Percentiles rank a stretch among this genome's conserved stretches.
These are phyloP conservation scores for Uropetala carovei DNA, from an alignment of 2,888 invertebrate genomes.

Conservation along the genomic window DNA sequence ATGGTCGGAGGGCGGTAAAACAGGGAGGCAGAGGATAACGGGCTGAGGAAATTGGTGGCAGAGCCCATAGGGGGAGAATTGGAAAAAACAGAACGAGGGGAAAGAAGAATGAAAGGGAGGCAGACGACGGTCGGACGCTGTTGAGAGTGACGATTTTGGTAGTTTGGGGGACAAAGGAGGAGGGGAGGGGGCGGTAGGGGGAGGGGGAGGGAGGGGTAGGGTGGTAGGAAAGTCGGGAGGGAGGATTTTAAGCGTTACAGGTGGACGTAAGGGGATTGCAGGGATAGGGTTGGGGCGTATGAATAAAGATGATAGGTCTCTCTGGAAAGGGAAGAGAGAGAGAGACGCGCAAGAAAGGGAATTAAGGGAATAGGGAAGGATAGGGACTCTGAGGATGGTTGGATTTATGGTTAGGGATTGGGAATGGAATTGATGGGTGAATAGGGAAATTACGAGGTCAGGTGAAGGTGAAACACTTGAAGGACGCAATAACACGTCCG, in stretches of 20 bases:
- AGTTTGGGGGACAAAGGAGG: background rate
- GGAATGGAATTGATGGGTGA: constrained; percentile 9
- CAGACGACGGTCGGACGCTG: too few species aligned
- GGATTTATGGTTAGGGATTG: constrained; percentile 17
- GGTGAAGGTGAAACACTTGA: background rate
- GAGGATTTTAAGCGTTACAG: background rate
- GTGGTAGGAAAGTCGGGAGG: background rate
- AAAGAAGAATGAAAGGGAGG: too few species aligned
- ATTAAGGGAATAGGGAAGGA: background rate
- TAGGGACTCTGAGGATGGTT: background rate
- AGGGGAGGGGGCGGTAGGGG: background rate
- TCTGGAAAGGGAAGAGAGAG: background rate
- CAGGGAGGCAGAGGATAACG: too few species aligned
- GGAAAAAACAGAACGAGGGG: too few species aligned
- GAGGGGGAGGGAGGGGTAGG: background rate
- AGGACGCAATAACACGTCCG: background rate
- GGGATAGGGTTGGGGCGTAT: background rate
- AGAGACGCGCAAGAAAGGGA: background rate
- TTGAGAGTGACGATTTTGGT: too few species aligned
- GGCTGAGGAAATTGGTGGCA: too few species aligned
- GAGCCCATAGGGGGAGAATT: too few species aligned
- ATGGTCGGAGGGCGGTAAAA: too few species aligned
- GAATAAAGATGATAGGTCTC: background rate
- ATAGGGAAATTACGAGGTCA: background rate
- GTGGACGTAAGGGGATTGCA: constrained; percentile 2